Percentiles rank a stretch among this genome's conserved stretches.
phyloP scores from a whole-genome alignment of 2,888 invertebrate species.

The Conomelus anceps region DNA sequence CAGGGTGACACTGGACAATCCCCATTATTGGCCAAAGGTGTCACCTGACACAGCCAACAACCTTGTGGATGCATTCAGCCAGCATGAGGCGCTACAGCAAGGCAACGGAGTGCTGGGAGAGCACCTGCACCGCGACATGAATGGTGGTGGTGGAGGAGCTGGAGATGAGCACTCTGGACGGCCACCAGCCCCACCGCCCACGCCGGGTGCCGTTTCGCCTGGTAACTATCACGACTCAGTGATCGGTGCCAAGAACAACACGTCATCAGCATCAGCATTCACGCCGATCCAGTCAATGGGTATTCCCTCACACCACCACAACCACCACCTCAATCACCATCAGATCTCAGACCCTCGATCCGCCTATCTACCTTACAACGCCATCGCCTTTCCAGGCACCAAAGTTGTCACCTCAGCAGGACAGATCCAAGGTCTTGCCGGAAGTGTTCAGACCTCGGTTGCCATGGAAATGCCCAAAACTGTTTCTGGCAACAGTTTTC shows the following conservation, averaged over 20 bases:
- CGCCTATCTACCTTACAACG: slow-evolving; percentile 82
- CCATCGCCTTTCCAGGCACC: slow-evolving; percentile 68
- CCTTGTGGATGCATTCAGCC: slow-evolving; percentile 39
- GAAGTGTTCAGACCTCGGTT: slow-evolving; percentile 33
- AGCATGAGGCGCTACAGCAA: slow-evolving; percentile 38
- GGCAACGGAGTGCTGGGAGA: slow-evolving; percentile 31
- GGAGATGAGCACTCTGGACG: slow-evolving; percentile 34
- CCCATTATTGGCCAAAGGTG: slow-evolving; percentile 75
- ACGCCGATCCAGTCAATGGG: slow-evolving; percentile 89
- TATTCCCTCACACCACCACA: slow-evolving; percentile 52
- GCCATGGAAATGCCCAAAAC: slow-evolving; percentile 42
- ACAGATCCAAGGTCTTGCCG: slow-evolving; percentile 33
- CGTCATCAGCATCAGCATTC: slow-evolving; percentile 79
- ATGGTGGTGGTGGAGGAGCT: slow-evolving; percentile 35
- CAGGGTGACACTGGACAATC: slow-evolving; percentile 39
- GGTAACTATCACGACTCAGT: slow-evolving; percentile 44
- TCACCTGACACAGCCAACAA: slow-evolving; percentile 66
- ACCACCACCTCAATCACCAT: slow-evolving; percentile 51
- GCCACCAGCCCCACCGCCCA: slow-evolving; percentile 31
- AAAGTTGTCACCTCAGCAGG: slow-evolving; percentile 34
- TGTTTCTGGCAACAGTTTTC: slow-evolving; percentile 63
- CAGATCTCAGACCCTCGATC: slow-evolving; percentile 33
- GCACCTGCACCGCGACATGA: slow-evolving; percentile 43
- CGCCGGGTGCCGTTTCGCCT: slow-evolving; percentile 41
- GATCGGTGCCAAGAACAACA: slow-evolving; percentile 41